Evolutionary conservation across 1,140 invertebrate species (phyloP), one percentile per base, ranked within the genome.

Genomic region (Neodiprion pinetum): DNA sequence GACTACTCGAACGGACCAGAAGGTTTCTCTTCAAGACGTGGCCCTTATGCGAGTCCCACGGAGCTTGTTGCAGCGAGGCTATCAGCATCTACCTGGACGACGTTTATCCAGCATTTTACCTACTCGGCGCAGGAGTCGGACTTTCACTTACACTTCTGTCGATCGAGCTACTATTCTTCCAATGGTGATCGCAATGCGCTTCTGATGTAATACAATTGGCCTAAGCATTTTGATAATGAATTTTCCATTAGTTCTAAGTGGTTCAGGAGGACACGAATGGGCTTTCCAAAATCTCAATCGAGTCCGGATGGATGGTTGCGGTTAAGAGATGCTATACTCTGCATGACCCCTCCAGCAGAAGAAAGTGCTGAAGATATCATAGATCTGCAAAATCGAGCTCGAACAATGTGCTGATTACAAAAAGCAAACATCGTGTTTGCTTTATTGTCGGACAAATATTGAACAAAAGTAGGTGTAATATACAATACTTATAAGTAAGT

Each of bases 51-150:
- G 47, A 47, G 12, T 14, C 47, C 7, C 21, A 69, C 9, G 23
- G 47, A 69, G 47, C 68, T 69, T 69, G 21, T 23, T 47, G 8
- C 1, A 28, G 21, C 11, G 14, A 47, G 17, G 21, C 47, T 21
- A 21, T 69, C 1, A 69, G 68, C 68, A 69, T 69, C 5, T 23
- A 69, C 11, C 47, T 69, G 47, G 17, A 69, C 12, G 68, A 69
- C 68, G 14, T 69, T 12, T 23, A 69, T 23, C 68, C 68, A n/a
- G 68, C 68, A 14, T 69, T 69, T 12, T 47, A 69, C 23, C 11
- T 69, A 14, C 68, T 69, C 68, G 68, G 21, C 14, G 21, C 21
- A 14, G 68, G 68, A 23, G 11, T 69, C 11, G 21, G 21, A 69
- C 21, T 47, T 23, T 69, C 68, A 10, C 21, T 69, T 4, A 47